Conservation (phyloP, 2,888 invertebrate species). For the Thereva nobilitata region DNA sequence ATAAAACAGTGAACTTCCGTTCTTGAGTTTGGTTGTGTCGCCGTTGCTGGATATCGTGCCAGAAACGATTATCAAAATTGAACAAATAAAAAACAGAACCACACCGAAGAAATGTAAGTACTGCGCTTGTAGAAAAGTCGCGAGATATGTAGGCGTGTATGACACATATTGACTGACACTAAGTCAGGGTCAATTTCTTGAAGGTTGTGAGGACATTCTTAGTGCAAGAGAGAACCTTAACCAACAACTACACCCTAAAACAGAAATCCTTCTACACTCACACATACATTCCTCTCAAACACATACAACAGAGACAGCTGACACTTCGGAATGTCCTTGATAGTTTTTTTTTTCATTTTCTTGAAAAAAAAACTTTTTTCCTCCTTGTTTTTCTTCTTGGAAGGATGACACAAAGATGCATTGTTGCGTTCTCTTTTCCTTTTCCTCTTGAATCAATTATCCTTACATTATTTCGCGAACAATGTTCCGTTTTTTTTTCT, state of each 20-base stretch:
- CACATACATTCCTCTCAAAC: slow-evolving; percentile 11
- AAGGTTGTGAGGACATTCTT: slow-evolving; percentile 27
- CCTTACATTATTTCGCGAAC: slow-evolving; percentile 12
- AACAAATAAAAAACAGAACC: neutral
- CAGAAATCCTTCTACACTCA: neutral
- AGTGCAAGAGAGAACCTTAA: slow-evolving; percentile 3
- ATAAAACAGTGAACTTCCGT: no score
- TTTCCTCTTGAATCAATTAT: slow-evolving; percentile 26
- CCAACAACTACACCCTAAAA: neutral
- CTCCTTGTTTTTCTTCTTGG: slow-evolving; percentile 7
- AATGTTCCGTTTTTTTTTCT: neutral
- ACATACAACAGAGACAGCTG: slow-evolving; percentile 32
- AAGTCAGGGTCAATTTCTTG: slow-evolving; percentile 27
- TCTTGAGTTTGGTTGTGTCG: no score
- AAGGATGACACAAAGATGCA: slow-evolving; percentile 29
- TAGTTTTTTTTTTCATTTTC: slow-evolving; percentile 4
- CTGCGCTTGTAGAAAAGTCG: neutral
- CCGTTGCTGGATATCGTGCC: neutral
- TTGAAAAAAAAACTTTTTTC: neutral
- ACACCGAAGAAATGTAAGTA: slow-evolving; percentile 26
- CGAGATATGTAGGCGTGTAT: neutral
- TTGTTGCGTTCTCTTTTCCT: slow-evolving; percentile 23
- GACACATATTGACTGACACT: slow-evolving; percentile 10
- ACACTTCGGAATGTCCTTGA: slow-evolving; percentile 33
- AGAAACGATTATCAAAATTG: neutral